Conservation (phyloP, 2,888 invertebrate species). For the Megastigmus dorsalis region DNA sequence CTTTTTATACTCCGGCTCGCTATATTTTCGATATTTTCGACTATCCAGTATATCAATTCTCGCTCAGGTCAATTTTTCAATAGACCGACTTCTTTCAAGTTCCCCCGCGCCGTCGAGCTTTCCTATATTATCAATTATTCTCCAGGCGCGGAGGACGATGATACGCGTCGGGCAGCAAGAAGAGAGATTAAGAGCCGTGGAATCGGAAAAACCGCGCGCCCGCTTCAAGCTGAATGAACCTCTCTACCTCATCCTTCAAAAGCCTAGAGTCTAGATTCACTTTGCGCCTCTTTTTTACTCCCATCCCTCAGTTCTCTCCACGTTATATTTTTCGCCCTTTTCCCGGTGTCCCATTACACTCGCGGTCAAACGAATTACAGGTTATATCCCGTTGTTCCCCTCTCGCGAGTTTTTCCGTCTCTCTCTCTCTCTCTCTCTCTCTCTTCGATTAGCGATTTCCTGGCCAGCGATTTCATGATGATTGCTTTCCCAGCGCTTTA, state of each 20-base stretch:
- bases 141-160: background rate
- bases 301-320: background rate
- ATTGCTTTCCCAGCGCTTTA: slow-evolving; percentile 28
- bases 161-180: background rate
- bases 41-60: background rate
- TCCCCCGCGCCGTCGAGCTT: background rate
- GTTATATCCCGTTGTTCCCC: background rate
- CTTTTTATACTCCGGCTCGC: no score
- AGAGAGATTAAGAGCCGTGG: slow-evolving; percentile 3
- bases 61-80: background rate
- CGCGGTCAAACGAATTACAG: background rate
- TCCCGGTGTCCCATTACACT: no score
- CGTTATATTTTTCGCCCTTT: background rate
- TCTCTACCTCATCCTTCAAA: background rate
- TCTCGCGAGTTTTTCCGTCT: background rate
- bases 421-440: background rate
- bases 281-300: background rate
- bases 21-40: no score
- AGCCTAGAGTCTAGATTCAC: background rate
- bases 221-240: background rate
- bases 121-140: slow-evolving; percentile 2
- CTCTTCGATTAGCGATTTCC: background rate
- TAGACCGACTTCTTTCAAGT: no score
- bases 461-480: slow-evolving; percentile 7
- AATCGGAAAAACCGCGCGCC: background rate